These are phyloP conservation scores for Ptychoptera albimana DNA, from an alignment of 2,888 invertebrate genomes.

Conservation along the genomic window DNA sequence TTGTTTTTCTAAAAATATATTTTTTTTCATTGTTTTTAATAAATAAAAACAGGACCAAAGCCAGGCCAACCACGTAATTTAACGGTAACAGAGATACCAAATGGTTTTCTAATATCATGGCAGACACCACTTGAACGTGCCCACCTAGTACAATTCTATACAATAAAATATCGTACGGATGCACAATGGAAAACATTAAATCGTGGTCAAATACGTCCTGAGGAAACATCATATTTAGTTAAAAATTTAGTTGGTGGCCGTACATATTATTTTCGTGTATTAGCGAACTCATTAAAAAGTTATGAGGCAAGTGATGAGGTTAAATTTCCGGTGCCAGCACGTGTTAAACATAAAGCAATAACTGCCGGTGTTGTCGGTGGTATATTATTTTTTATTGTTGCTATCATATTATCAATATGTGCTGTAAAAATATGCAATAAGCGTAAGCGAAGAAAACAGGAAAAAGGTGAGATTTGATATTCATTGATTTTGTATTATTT, in stretches of 20 bases:
- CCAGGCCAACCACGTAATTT: constrained; percentile 84
- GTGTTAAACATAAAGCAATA: constrained; percentile 88
- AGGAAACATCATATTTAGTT: constrained; percentile 82
- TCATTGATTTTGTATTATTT: neutral
- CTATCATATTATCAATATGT: constrained; percentile 92
- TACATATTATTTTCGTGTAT: constrained; percentile 82
- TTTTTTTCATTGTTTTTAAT: neutral
- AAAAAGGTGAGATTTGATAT: constrained; percentile 63
- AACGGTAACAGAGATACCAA: constrained; percentile 74
- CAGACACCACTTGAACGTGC: constrained; percentile 67
- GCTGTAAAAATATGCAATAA: constrained; percentile 97
- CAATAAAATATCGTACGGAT: constrained; percentile 82
- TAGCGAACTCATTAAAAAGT: constrained; percentile 73
- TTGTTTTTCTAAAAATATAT: neutral
- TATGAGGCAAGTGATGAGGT: constrained; percentile 79
- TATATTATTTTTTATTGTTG: constrained; percentile 92
- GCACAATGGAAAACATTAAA: constrained; percentile 79
- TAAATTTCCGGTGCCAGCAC: constrained; percentile 75
- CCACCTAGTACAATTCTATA: constrained; percentile 72
- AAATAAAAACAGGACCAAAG: constrained; percentile 54
- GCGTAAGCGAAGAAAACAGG: constrained; percentile 90
- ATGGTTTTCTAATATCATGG: constrained; percentile 85
- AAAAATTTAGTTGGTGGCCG: constrained; percentile 83
- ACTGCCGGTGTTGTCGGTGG: constrained; percentile 95
- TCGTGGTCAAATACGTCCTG: constrained; percentile 73